A percentile compares a stretch with the other conserved stretches of the same genome.
phyloP scores from a whole-genome alignment of 2,797 vertebrate genomes.

The Brachyrhaphis roseni region DNA sequence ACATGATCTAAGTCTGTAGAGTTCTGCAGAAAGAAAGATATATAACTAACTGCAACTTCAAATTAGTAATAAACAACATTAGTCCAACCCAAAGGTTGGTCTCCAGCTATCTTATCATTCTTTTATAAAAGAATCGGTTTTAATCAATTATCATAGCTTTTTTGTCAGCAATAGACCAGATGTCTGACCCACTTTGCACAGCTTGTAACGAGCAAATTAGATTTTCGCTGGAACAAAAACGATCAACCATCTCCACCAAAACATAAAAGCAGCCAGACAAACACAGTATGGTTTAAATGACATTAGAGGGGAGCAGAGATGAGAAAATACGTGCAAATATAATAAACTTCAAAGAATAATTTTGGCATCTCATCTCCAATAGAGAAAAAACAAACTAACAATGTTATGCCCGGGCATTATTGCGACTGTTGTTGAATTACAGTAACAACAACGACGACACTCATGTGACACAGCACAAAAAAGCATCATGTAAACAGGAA shows the following conservation, averaged over 20 bases:
- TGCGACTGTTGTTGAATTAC: background rate
- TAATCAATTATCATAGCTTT: constrained; percentile 31
- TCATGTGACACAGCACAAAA: background rate
- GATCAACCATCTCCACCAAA: constrained; percentile 29
- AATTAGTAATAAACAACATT: background rate
- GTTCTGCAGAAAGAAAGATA: background rate
- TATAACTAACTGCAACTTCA: background rate
- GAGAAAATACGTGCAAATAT: constrained; percentile 18
- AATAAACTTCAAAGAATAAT: constrained; percentile 15
- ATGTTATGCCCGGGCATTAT: constrained; percentile 1
- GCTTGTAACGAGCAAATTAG: constrained; percentile 48
- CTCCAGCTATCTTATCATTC: constrained; percentile 51
- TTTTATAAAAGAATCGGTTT: constrained; percentile 34
- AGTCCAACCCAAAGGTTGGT: constrained; percentile 5
- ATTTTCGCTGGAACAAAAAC: constrained; percentile 40
- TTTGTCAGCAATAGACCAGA: constrained; percentile 35
- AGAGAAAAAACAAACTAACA: background rate
- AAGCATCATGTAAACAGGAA: constrained; percentile 10
- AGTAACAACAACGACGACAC: background rate
- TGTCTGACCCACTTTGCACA: constrained; percentile 37
- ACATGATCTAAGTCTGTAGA: background rate
- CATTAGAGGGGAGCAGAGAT: constrained; percentile 16
- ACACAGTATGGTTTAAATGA: constrained; percentile 9
- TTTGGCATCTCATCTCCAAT: background rate
- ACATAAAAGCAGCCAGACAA: constrained; percentile 46